These are phyloP conservation scores for Drosophila seclusa DNA, from an alignment of 2,888 invertebrate genomes.

Conservation along the genomic window DNA sequence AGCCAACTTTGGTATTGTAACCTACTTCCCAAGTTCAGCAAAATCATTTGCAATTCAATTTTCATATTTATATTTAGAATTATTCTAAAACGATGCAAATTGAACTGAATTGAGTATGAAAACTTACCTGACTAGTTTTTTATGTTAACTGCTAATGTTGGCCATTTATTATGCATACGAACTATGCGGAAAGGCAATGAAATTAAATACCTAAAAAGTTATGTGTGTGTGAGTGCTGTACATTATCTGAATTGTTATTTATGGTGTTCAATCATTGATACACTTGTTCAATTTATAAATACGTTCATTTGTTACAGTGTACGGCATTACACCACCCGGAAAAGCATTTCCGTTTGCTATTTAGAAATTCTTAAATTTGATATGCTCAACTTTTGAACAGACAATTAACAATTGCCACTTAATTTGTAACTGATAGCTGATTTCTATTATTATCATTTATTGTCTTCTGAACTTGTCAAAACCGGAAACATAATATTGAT, in stretches of 20 bases:
- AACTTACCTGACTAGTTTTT: neutral
- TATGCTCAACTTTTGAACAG: neutral
- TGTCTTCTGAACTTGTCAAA: neutral
- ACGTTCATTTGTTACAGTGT: neutral
- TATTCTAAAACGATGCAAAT: neutral
- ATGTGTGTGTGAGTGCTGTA: neutral
- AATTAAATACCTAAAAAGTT: neutral
- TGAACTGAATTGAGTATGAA: neutral
- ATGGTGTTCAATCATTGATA: neutral
- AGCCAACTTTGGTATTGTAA: neutral
- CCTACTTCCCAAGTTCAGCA: neutral
- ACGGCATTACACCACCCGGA: neutral
- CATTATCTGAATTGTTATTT: neutral
- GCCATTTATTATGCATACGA: neutral
- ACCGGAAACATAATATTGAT: neutral
- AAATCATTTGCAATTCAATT: neutral
- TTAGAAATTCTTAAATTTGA: neutral
- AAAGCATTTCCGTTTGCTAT: slow-evolving; percentile 4
- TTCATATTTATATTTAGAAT: neutral
- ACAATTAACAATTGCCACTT: neutral
- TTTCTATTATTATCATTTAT: neutral
- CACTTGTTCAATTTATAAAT: neutral
- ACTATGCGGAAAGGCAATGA: neutral
- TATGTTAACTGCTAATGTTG: neutral
- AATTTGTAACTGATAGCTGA: neutral